A percentile compares a stretch with the other conserved stretches of the same genome.
phyloP scores from a whole-genome alignment of 2,797 vertebrate genomes.

The Sebastiscus tertius region DNA sequence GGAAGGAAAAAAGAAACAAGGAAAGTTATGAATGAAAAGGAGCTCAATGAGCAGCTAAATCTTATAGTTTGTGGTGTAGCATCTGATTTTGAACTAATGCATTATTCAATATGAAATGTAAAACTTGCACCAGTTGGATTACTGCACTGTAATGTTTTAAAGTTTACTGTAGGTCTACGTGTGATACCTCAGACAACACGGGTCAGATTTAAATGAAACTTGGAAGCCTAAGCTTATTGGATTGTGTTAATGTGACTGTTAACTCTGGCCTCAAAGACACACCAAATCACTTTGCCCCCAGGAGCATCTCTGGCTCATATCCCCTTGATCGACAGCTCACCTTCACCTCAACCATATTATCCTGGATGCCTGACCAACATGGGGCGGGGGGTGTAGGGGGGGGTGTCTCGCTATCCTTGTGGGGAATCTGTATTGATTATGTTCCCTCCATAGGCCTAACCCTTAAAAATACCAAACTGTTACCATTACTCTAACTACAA shows the following conservation, averaged over 20 bases:
- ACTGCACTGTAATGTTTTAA: background rate
- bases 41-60: background rate
- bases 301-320: background rate
- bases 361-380: background rate
- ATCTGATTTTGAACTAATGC: background rate
- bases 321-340: background rate
- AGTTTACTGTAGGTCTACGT: background rate
- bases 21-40: background rate
- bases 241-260: background rate
- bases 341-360: background rate
- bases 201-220: background rate
- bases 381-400: background rate
- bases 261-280: background rate
- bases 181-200: background rate
- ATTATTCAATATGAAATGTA: background rate
- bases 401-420: background rate
- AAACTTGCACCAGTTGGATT: background rate
- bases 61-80: background rate
- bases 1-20: background rate
- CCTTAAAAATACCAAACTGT: background rate
- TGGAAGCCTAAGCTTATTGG: background rate
- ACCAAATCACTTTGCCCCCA: background rate
- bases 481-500: background rate
- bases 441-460: background rate
- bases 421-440: background rate